phyloP scores from a whole-genome alignment of 2,113 vertebrate species.

The Pseudopipra pipra region DNA sequence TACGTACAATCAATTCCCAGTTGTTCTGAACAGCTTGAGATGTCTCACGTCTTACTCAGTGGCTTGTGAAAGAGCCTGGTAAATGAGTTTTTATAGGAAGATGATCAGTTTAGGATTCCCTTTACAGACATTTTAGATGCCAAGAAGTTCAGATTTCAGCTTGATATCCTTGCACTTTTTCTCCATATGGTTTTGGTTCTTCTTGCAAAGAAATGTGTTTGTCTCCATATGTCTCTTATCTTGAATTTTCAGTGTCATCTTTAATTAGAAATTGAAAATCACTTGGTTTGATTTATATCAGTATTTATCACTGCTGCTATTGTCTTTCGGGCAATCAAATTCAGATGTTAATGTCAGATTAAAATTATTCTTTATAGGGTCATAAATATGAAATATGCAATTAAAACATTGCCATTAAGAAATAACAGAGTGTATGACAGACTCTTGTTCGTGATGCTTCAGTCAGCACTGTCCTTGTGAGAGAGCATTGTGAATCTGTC shows the following conservation, averaged over 20 bases:
- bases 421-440: neutral
- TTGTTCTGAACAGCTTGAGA: slow-evolving; percentile 70
- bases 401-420: slow-evolving; percentile 1
- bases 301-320: slow-evolving; percentile 27
- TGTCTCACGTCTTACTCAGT: slow-evolving; percentile 64
- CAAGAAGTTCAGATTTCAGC: slow-evolving; percentile 53
- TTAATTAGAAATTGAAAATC: slow-evolving; percentile 59
- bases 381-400: slow-evolving; percentile 60
- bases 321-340: slow-evolving; percentile 45
- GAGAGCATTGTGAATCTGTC: neutral
- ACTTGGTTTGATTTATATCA: slow-evolving; percentile 34
- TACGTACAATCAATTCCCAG: slow-evolving; percentile 68
- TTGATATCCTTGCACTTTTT: slow-evolving; percentile 48
- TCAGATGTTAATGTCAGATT: slow-evolving; percentile 40
- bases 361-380: slow-evolving; percentile 38
- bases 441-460: neutral
- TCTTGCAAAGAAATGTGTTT: slow-evolving; percentile 42
- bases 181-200: slow-evolving; percentile 46
- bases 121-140: slow-evolving; percentile 46
- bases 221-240: slow-evolving; percentile 56
- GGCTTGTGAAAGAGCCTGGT: slow-evolving; percentile 53
- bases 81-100: slow-evolving; percentile 46
- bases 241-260: slow-evolving; percentile 47
- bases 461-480: neutral
- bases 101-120: slow-evolving; percentile 44